Evolutionary conservation across 1,140 invertebrate genomes (phyloP).

Genomic region (Drosophila elegans): DNA sequence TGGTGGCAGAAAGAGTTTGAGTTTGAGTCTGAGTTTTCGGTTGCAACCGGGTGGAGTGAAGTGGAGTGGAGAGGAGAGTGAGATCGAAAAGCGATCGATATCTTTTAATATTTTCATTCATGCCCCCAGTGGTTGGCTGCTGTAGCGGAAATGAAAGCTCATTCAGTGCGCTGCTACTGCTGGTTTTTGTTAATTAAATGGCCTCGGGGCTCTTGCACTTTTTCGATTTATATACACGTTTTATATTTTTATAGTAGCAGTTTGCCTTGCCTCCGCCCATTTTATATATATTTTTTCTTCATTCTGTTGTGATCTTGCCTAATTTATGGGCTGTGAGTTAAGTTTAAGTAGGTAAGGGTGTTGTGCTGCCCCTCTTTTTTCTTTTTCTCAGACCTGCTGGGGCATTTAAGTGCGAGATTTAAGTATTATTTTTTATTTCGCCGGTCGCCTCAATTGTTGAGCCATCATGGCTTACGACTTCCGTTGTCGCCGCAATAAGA

Average conservation of each 20-base stretch:
- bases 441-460: constrained; percentile 49
- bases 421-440: constrained; percentile 45
- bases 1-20: constrained; percentile 32
- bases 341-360: constrained; percentile 39
- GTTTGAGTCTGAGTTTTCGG: constrained; percentile 16
- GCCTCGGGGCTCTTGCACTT: constrained; percentile 57
- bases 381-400: constrained; percentile 28
- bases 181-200: constrained; percentile 76
- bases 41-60: constrained; percentile 14
- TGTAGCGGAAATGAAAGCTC: constrained; percentile 76
- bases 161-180: constrained; percentile 50
- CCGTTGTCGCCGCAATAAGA: constrained; percentile 57
- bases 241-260: constrained; percentile 28
- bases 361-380: constrained; percentile 6
- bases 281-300: neutral
- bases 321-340: constrained; percentile 58
- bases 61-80: constrained; percentile 3
- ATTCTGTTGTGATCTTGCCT: constrained; percentile 48
- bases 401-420: constrained; percentile 57
- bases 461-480: constrained; percentile 65
- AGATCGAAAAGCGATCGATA: constrained; percentile 70
- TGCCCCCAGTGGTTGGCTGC: constrained; percentile 60
- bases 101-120: constrained; percentile 80
- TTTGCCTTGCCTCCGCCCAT: constrained; percentile 31
- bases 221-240: constrained; percentile 42